Evolutionary conservation across 1,140 invertebrate species (phyloP), one percentile per base, ranked within the genome.

Genomic region (Papilio polytes): DNA sequence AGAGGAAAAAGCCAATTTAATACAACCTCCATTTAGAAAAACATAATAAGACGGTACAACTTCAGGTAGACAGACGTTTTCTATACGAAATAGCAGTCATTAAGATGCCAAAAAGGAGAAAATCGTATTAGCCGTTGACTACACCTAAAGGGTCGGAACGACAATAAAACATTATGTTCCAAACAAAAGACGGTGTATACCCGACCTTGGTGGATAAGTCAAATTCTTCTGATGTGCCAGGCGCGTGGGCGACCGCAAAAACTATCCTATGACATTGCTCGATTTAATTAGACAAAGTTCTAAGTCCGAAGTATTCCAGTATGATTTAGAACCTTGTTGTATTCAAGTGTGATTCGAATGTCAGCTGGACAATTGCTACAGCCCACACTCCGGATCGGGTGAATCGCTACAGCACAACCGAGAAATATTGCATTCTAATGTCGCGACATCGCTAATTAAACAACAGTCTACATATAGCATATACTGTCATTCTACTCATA

Each of bases 201-300:
- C 26, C 85, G 90, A 93, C 93, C 93, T 94, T 94, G 91, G 84
- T 66, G 80, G 86, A 88, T 91, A 92, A 94, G 91, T 92, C 91
- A 91, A 94, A 94, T 93, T 90, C 92, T 93, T 93, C 87, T 83
- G 90, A 94, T 92, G 89, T 88, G 51, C 89, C 86, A 81, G 85
- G 80, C 81, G 90, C 85, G 93, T 94, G 90, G 93, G 93, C 89
- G 91, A 89, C 82, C 88, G 91, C 93, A 94, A 94, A 94, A 94
- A 94, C 92, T 94, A 89, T 94, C 92, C 91, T 94, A 94, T 93
- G 92, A 93, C 92, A 93, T 94, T 94, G 93, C 86, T 80, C 79
- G 81, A 41, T 80, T 89, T 86, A 80, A 9, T 83, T 12, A 31
- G 44, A 92, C 89, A 94, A 72, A 80, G 91, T 94, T 88, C 89